Evolutionary conservation across 2,113 vertebrate genomes (phyloP).

Genomic region (Alouatta palliata): DNA sequence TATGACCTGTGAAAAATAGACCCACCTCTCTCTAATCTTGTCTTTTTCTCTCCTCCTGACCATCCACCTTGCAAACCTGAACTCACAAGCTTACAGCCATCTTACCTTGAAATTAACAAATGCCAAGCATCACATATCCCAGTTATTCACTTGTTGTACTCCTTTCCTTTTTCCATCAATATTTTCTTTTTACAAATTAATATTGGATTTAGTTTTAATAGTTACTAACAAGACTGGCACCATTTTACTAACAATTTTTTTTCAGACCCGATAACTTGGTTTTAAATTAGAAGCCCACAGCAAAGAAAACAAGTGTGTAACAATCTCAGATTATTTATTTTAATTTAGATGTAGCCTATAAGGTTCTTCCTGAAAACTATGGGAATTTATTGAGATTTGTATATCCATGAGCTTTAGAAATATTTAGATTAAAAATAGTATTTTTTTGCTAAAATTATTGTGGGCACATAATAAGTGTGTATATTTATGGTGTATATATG

Average conservation of each 20-base stretch:
- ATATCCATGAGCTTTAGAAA: conserved; percentile 4
- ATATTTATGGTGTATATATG: too few relatives aligned
- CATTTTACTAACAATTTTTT: not conserved
- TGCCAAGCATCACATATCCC: not conserved
- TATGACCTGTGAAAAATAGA: not conserved
- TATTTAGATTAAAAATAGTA: conserved; percentile 41
- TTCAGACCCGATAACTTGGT: not conserved
- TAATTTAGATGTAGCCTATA: not conserved
- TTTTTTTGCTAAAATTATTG: too few relatives aligned
- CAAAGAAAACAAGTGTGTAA: not conserved
- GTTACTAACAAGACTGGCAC: not conserved
- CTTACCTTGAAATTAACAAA: not conserved
- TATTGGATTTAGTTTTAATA: not conserved
- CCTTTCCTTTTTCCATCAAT: not conserved
- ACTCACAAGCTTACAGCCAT: not conserved
- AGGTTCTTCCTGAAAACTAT: not conserved
- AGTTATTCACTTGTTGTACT: not conserved
- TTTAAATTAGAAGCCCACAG: not conserved
- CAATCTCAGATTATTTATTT: not conserved
- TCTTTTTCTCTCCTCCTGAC: not conserved
- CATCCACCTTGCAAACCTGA: not conserved
- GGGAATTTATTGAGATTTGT: not conserved
- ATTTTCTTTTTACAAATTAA: not conserved
- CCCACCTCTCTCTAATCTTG: not conserved
- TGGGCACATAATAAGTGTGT: too few relatives aligned